Evolutionary conservation across 2,888 invertebrate species (phyloP).

Genomic region (Oscheius sp.): DNA sequence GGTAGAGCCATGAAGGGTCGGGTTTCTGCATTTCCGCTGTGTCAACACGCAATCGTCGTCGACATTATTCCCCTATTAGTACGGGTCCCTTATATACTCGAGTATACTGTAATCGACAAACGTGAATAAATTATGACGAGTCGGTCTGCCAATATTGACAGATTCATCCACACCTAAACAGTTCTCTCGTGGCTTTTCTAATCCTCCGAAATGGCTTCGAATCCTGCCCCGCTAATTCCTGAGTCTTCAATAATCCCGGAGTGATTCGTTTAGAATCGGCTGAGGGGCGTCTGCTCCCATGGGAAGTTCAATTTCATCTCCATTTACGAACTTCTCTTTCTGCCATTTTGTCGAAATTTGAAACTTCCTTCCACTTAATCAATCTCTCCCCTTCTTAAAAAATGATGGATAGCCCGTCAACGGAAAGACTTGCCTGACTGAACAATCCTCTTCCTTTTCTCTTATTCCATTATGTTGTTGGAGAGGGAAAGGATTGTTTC

Average conservation of each 20-base stretch:
- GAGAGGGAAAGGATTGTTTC: background rate
- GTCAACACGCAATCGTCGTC: too few relatives aligned
- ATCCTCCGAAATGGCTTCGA: too few relatives aligned
- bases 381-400: background rate
- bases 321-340: conserved; percentile 20
- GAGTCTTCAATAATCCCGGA: background rate
- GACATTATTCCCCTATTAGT: too few relatives aligned
- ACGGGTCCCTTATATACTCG: too few relatives aligned
- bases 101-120: too few relatives aligned
- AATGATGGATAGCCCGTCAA: conserved; percentile 19
- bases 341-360: background rate
- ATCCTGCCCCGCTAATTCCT: too few relatives aligned
- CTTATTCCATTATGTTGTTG: background rate
- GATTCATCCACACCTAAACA: too few relatives aligned
- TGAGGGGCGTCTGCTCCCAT: background rate
- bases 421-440: background rate
- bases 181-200: too few relatives aligned
- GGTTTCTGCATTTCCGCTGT: background rate
- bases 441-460: background rate
- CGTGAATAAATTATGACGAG: too few relatives aligned
- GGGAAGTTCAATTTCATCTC: conserved; percentile 16
- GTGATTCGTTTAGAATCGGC: conserved; percentile 16
- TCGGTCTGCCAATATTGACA: too few relatives aligned
- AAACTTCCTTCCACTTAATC: conserved; percentile 7
- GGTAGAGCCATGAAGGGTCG: too few relatives aligned